These are phyloP conservation scores for Nysson spinosus DNA, from an alignment of 2,888 invertebrate genomes.

Conservation along the genomic window DNA sequence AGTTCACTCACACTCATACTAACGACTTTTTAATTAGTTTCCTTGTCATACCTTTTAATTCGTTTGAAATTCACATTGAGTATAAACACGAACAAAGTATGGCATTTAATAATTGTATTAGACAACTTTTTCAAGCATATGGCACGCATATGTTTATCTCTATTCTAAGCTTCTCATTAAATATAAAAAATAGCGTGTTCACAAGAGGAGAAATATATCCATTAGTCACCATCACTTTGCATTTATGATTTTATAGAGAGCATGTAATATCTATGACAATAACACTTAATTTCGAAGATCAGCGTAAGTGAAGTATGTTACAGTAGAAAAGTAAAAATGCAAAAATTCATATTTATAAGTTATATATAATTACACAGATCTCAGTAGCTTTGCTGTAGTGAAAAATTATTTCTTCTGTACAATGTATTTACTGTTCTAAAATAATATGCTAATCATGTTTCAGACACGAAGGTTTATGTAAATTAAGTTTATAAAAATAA, in stretches of 20 bases:
- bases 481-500: constrained; percentile 50
- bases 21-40: constrained; percentile 38
- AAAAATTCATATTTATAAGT: constrained; percentile 37
- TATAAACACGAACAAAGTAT: constrained; percentile 48
- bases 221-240: constrained; percentile 43
- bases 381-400: constrained; percentile 25
- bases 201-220: constrained; percentile 60
- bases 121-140: constrained; percentile 65
- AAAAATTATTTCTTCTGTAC: constrained; percentile 40
- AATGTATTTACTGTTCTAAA: constrained; percentile 33
- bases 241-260: constrained; percentile 43
- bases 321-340: constrained; percentile 19
- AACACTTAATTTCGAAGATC: constrained; percentile 22
- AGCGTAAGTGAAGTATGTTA: constrained; percentile 37
- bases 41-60: constrained; percentile 45
- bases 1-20: constrained; percentile 46
- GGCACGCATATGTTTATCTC: constrained; percentile 62
- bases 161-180: constrained; percentile 56
- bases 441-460: constrained; percentile 17
- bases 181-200: constrained; percentile 74
- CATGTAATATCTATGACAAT: constrained; percentile 36
- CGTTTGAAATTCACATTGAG: constrained; percentile 38
- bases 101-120: constrained; percentile 44
- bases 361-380: constrained; percentile 33
- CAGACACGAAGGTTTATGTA: constrained; percentile 26